These are phyloP conservation scores for Ctenomys sociabilis DNA, from an alignment of 2,113 vertebrate species.

Conservation along the genomic window DNA sequence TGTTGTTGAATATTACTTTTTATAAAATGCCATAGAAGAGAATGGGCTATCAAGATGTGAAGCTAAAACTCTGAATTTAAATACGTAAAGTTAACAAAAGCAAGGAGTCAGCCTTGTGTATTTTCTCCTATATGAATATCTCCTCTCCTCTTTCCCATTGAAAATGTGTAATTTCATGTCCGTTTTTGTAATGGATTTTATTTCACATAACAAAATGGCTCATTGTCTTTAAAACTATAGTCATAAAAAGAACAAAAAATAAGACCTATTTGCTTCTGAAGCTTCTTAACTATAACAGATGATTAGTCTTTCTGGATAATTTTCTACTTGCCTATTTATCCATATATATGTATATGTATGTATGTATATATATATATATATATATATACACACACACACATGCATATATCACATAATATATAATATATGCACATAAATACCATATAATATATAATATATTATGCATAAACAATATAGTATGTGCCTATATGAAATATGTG, in stretches of 20 bases:
- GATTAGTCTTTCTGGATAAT: neutral
- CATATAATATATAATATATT: neutral
- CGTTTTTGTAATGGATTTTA: slow-evolving; percentile 26
- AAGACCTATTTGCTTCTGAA: slow-evolving; percentile 6
- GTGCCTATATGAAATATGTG: too few species aligned
- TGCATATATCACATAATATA: too few species aligned
- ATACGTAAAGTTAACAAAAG: neutral
- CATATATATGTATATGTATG: neutral
- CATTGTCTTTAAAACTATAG: neutral
- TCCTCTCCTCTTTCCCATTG: neutral
- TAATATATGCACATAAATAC: too few species aligned
- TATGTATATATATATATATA: too few species aligned
- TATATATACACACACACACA: too few species aligned
- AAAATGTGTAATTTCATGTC: neutral
- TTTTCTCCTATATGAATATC: neutral
- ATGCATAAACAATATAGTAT: neutral
- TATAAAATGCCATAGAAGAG: neutral
- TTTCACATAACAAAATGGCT: slow-evolving; percentile 32
- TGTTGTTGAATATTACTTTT: neutral
- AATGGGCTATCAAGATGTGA: neutral
- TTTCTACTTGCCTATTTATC: neutral
- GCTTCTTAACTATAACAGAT: slow-evolving; percentile 22
- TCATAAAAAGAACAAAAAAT: slow-evolving; percentile 10
- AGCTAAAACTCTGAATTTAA: slow-evolving; percentile 28
- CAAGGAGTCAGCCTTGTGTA: neutral